Base-by-base conservation (phyloP, 2,888 invertebrate species). In the Tanypteryx hageni region DNA sequence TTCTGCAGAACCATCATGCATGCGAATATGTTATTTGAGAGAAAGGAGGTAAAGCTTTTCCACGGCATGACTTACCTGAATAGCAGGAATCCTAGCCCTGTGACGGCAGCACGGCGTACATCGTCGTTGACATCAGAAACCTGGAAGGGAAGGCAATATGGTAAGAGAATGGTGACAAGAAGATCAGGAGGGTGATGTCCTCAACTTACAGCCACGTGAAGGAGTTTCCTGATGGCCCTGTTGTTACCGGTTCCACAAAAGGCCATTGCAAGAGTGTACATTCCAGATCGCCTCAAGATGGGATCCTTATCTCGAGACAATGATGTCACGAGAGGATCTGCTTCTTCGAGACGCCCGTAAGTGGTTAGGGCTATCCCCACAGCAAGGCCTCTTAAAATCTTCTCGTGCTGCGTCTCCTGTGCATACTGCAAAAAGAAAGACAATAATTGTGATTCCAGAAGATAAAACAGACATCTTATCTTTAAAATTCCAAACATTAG, bases 211-310 rank as follows among this genome's bases (percentile, higher is more conserved):
- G 99, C 99, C 92, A 99, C 98, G 95, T 99, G 99, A 10, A 99
- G 97, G 82, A 99, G 96, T 93, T 98, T 98, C 92, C 99, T 97
- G 94, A 99, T 99, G 2, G 99, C 99, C 95, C 98, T 97, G 95
- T 99, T 99, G 95, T 99, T 99, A 92, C 99, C 99, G 16, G 99
- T 99, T 92, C 99, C 99, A 95, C 99, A 99, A 95, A 99, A 99
- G 0, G 99, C 99, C 97, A 99, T 99, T 0, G 99, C 99, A 92
- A 99, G 96, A 0, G 99, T 99, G 95, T 99, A 99, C 97, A 99
- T 99, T 93, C 99, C 99, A 86, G 99, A 99, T 93, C 99, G 97
- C 94, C 99, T 97, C 93, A 99, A 96, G 93, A 99, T 97, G 10
- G 99, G 99, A 95, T 99, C 99, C 95, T 99, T 99, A 95, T 99